Evolutionary conservation across 2,888 invertebrate genomes (phyloP).

Genomic region (Schizotus pectinicornis): DNA sequence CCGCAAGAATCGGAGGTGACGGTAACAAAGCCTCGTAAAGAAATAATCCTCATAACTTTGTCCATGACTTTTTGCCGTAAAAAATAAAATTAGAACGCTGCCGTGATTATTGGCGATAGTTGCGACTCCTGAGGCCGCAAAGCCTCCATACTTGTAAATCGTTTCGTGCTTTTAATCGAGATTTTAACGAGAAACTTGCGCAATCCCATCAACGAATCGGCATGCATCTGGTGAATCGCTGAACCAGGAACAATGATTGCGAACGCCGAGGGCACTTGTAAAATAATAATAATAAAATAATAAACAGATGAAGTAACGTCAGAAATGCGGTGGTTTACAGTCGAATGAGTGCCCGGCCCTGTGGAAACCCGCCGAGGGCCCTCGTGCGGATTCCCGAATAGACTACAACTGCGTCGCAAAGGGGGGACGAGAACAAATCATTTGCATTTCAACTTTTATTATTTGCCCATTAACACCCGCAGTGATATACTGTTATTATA

Average conservation of each 20-base stretch:
- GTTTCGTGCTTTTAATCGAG: no score
- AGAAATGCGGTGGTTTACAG: conserved; percentile 29
- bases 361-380: conserved; percentile 35
- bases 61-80: no score
- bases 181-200: no score
- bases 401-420: conserved; percentile 14
- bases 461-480: conserved; percentile 36
- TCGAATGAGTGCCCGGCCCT: conserved; percentile 25
- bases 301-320: conserved; percentile 22
- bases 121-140: no score
- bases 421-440: conserved; percentile 36
- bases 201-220: no score
- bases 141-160: no score
- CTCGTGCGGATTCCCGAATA: conserved; percentile 33
- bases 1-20: no score
- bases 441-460: conserved; percentile 38
- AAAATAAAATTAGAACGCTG: no score
- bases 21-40: no score
- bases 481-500: conserved; percentile 33
- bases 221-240: no score
- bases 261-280: conserved; percentile 11
- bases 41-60: no score
- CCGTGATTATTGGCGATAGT: no score
- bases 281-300: conserved; percentile 21
- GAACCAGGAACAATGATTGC: neutral